Evolutionary conservation across 1,140 invertebrate genomes (phyloP), one percentile per base, ranked within the genome.

Genomic region (Tetramorium simillimum): DNA sequence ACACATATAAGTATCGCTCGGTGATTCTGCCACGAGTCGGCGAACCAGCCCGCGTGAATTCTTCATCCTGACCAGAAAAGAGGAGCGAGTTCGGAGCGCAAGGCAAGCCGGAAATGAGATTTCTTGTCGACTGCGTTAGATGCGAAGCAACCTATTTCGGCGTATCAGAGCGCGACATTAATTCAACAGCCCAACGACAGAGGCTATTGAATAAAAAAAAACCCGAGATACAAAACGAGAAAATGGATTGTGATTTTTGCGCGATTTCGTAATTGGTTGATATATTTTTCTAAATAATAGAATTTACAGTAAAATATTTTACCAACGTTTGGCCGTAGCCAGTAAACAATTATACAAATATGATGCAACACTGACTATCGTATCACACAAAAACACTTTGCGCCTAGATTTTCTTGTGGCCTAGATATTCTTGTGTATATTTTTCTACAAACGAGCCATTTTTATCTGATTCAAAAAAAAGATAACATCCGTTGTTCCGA

Each of bases 51-150:
- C 28, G 53, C 28, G n/a, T 43, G 53, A 28, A 81, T 70, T 56
- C 70, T 73, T 73, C 40, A 60, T 72, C 21, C 24, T 33, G 69
- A 46, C 43, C 16, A 65, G 49, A 84, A 75, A 75, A 53, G 40
- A 49, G 56, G 14, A 62, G 43, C 24, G 28, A 24, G 16, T 37
- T 24, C 7, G 56, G n/a, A 73, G 49, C 46, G 43, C 16, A 58
- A 53, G 58, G 28, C 56, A 77, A 84, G 82, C 60, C 84, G 88
- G 88, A 89, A 89, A 89, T 86, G 88, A 89, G 85, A 89, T 86
- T 86, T 82, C 84, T 86, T 69, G 60, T 58, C 37, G 33, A 21
- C 18, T 40, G 14, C 40, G 14, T 84, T 62, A 73, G 43, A 40
- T 33, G 73, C 69, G 40, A 84, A 75, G 53, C 56, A 24, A 75